phyloP scores from a whole-genome alignment of 2,888 invertebrate genomes.

The Pseudococcus viburni region DNA sequence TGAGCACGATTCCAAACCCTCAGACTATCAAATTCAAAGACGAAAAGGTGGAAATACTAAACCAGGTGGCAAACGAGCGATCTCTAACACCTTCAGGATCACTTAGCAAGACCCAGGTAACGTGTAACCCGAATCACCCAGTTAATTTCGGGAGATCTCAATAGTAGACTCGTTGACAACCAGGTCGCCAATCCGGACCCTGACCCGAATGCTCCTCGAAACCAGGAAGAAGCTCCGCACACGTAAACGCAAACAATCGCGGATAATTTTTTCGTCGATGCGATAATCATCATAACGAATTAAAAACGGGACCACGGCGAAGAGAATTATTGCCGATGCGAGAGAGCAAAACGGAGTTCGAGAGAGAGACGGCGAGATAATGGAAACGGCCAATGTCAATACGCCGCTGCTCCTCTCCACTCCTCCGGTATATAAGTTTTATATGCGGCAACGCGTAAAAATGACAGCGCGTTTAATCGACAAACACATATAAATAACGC shows the following conservation, averaged over 20 bases:
- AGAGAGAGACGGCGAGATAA: conserved; percentile 31
- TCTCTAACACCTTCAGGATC: not conserved
- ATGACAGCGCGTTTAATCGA: conserved; percentile 67
- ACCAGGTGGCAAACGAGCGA: not conserved
- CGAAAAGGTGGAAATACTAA: not conserved
- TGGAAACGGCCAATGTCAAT: conserved; percentile 58
- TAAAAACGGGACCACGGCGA: not conserved
- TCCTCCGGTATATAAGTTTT: conserved; percentile 57
- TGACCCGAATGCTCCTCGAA: not conserved
- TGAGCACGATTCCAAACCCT: too few relatives aligned
- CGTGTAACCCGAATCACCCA: not conserved
- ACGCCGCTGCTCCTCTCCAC: conserved; percentile 8
- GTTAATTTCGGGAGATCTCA: not conserved
- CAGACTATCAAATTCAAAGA: not conserved
- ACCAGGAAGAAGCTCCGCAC: not conserved
- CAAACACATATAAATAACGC: conserved; percentile 66
- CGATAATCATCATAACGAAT: conserved; percentile 44
- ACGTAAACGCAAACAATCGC: conserved; percentile 9
- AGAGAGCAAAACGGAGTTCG: not conserved
- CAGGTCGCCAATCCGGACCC: not conserved
- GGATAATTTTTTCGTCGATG: conserved; percentile 40
- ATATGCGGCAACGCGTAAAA: conserved; percentile 66
- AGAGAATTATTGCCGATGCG: not conserved
- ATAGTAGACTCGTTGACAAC: not conserved
- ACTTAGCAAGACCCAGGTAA: not conserved